A percentile compares a stretch with the other conserved stretches of the same genome.
These are phyloP conservation scores for Diorhabda sublineata DNA, from an alignment of 1,140 invertebrate genomes.

Conservation along the genomic window DNA sequence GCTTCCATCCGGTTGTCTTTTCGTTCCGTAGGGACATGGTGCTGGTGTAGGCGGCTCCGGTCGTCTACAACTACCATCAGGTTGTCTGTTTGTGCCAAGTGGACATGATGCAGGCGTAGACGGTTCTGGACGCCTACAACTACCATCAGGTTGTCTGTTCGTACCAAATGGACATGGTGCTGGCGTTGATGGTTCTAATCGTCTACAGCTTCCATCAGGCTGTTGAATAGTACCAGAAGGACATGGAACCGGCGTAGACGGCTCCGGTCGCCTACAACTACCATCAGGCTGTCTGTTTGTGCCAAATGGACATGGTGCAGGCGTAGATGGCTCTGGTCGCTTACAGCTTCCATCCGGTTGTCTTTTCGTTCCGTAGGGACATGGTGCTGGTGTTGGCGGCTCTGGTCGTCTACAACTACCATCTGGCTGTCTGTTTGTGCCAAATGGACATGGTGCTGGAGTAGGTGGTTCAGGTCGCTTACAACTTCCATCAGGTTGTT, in stretches of 20 bases:
- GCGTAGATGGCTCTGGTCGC: not conserved
- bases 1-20: constrained; percentile 21
- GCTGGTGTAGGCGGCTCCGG: constrained; percentile 12
- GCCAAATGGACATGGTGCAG: constrained; percentile 7
- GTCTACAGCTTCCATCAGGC: constrained; percentile 2
- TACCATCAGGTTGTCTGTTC: not conserved
- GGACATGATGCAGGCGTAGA: constrained; percentile 13
- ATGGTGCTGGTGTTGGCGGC: constrained; percentile 1
- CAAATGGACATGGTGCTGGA: constrained; percentile 12
- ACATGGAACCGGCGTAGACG: constrained; percentile 3
- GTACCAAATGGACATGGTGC: constrained; percentile 16
- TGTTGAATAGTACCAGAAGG: constrained; percentile 4
- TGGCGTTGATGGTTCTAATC: not conserved
- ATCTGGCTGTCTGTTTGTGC: not conserved
- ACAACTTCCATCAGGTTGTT: constrained; percentile 3
- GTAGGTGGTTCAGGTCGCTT: not conserved
- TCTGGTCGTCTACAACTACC: not conserved
- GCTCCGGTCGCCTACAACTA: constrained; percentile 17
- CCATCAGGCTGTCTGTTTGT: constrained; percentile 24
- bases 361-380: constrained; percentile 9
- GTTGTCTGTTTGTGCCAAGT: constrained; percentile 19
- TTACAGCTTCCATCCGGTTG: constrained; percentile 14
- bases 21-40: constrained; percentile 26
- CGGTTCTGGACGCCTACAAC: not conserved
- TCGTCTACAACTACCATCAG: constrained; percentile 22